Conservation (phyloP, 2,797 vertebrate species). For the Rhinoraja longicauda region DNA sequence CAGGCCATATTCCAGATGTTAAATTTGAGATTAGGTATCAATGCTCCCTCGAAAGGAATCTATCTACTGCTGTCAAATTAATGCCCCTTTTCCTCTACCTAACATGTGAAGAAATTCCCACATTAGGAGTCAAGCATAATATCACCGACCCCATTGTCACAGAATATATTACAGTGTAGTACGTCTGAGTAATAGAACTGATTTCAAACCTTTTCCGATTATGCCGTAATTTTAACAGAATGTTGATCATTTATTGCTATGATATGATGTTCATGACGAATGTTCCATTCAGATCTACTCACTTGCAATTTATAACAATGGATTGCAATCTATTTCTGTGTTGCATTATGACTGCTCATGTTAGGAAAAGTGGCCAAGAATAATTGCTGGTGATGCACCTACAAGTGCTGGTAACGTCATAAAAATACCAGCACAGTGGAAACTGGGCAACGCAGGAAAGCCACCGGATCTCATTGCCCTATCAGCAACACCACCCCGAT, state of each 20-base stretch:
- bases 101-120: not conserved
- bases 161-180: not conserved
- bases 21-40: too few relatives aligned
- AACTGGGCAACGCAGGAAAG: not conserved
- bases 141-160: not conserved
- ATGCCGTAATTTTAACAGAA: not conserved
- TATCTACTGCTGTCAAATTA: not conserved
- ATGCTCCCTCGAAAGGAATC: too few relatives aligned
- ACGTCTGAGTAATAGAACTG: not conserved
- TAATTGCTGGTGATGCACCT: not conserved
- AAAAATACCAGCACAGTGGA: not conserved
- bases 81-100: not conserved
- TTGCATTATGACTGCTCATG: not conserved
- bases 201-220: not conserved
- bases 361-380: not conserved
- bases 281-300: not conserved
- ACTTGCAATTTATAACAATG: not conserved
- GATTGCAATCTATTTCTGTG: not conserved
- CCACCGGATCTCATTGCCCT: too few relatives aligned
- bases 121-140: not conserved
- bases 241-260: not conserved
- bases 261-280: not conserved
- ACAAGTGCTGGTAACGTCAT: not conserved
- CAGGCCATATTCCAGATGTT: too few relatives aligned
- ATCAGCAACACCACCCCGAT: too few relatives aligned